Evolutionary conservation across 2,113 vertebrate species (phyloP).

Genomic region (Onychostruthus taczanowskii): DNA sequence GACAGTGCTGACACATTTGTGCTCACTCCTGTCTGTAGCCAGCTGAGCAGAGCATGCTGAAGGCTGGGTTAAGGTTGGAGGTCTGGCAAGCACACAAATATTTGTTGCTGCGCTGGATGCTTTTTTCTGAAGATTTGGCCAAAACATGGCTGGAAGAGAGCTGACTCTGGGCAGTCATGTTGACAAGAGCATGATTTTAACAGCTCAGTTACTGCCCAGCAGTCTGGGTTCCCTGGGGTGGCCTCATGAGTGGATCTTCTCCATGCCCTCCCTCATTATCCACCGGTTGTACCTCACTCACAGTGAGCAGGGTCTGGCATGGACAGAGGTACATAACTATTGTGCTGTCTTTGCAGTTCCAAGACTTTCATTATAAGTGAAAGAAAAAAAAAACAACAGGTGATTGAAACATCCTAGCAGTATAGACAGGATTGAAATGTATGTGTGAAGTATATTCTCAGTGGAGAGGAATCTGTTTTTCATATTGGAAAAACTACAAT

Average conservation of each 20-base stretch:
- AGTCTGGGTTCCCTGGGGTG: background rate
- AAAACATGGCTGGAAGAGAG: background rate
- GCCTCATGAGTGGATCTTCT: background rate
- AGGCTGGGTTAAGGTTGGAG: background rate
- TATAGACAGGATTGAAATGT: background rate
- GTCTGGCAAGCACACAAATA: background rate
- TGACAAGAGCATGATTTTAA: background rate
- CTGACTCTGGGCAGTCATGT: fast-evolving
- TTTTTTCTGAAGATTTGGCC: background rate
- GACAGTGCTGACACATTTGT: background rate
- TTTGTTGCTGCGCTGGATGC: background rate
- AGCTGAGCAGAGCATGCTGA: background rate
- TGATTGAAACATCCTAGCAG: background rate
- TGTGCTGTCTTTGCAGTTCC: background rate
- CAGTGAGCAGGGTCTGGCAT: background rate
- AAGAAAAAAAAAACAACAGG: background rate
- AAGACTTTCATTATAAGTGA: background rate
- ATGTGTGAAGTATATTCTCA: background rate
- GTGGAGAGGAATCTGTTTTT: background rate
- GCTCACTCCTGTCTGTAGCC: background rate
- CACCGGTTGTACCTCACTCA: background rate
- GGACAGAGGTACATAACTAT: background rate
- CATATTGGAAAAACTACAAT: background rate
- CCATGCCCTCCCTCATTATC: background rate
- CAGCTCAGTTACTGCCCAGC: background rate